A percentile compares a stretch with the other conserved stretches of the same genome.
Conservation (phyloP, 2,797 vertebrate genomes). For the Lacerta viridis region DNA sequence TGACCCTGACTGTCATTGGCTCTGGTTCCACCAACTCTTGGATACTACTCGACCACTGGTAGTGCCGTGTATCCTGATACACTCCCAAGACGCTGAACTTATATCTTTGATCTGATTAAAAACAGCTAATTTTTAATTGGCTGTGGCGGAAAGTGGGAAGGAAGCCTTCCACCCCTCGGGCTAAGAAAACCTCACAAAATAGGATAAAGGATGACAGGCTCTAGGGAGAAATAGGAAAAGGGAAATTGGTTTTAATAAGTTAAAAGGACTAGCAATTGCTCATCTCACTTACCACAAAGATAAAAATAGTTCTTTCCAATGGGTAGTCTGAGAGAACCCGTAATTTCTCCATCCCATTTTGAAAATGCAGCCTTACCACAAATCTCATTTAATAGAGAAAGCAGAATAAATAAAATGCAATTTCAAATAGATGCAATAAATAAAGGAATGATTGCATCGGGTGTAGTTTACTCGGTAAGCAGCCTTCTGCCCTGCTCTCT, state of each 20-base stretch:
- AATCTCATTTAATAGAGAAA: slow-evolving; percentile 30
- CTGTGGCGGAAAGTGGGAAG: background rate
- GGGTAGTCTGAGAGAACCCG: background rate
- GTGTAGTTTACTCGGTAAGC: slow-evolving; percentile 35
- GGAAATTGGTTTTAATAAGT: background rate
- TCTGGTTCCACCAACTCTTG: no score
- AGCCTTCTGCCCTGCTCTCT: background rate
- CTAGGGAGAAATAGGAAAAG: background rate
- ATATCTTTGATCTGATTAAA: slow-evolving; percentile 1
- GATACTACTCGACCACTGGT: no score
- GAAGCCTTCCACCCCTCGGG: background rate
- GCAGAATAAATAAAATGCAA: slow-evolving; percentile 52
- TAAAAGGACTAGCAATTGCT: background rate
- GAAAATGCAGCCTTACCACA: background rate
- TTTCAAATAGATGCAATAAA: slow-evolving; percentile 47
- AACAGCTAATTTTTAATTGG: background rate
- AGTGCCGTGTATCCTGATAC: background rate
- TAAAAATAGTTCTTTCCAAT: background rate
- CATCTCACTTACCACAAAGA: background rate
- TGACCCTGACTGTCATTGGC: no score
- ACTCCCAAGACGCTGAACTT: background rate
- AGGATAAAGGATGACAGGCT: background rate
- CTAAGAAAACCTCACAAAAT: background rate
- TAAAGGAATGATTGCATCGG: slow-evolving; percentile 50
- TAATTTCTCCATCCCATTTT: background rate